A percentile compares a stretch with the other conserved stretches of the same genome.
phyloP scores from a whole-genome alignment of 2,113 vertebrate genomes.

The Pterocles burchelli region DNA sequence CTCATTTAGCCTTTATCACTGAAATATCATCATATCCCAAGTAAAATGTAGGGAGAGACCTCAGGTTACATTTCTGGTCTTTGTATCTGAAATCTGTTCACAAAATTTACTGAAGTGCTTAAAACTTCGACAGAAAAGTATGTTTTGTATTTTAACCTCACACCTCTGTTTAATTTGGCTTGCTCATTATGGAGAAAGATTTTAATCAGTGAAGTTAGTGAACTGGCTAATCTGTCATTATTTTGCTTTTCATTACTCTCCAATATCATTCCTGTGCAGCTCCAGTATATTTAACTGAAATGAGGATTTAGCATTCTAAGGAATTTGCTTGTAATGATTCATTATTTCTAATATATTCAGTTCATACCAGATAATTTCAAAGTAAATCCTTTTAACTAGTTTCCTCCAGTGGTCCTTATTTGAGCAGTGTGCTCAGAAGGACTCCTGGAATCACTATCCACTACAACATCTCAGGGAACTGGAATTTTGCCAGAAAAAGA shows the following conservation, averaged over 20 bases:
- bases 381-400: slow-evolving; percentile 67
- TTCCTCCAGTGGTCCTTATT: slow-evolving; percentile 50
- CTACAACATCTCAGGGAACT: background rate
- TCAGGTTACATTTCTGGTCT: background rate
- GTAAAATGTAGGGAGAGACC: background rate
- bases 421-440: slow-evolving; percentile 4
- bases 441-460: background rate
- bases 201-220: slow-evolving; percentile 73
- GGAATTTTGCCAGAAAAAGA: slow-evolving; percentile 4
- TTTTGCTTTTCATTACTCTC: slow-evolving; percentile 68
- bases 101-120: slow-evolving; percentile 8
- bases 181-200: slow-evolving; percentile 66
- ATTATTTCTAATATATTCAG: slow-evolving; percentile 73
- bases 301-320: slow-evolving; percentile 69
- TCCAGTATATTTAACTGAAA: slow-evolving; percentile 67
- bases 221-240: slow-evolving; percentile 74
- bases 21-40: background rate
- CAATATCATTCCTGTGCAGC: slow-evolving; percentile 49
- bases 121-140: slow-evolving; percentile 14
- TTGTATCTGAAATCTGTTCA: background rate
- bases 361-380: slow-evolving; percentile 63
- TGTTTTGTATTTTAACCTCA: slow-evolving; percentile 38
- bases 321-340: slow-evolving; percentile 66
- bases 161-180: slow-evolving; percentile 44
- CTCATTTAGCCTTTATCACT: background rate